Evolutionary conservation across 2,113 vertebrate species (phyloP).

Genomic region (Sarotherodon lohbergeri): DNA sequence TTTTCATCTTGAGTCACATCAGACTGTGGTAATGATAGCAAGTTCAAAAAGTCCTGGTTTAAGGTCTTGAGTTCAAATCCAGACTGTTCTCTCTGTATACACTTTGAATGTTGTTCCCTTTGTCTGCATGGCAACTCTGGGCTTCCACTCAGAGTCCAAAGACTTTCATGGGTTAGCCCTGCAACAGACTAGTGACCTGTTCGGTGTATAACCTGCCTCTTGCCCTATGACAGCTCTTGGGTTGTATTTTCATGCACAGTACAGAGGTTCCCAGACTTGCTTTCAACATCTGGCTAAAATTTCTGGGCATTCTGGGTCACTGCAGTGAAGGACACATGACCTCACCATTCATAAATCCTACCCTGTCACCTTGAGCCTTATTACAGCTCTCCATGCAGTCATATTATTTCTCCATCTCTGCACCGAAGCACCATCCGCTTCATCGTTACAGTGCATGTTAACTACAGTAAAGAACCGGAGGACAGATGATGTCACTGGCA

Average conservation of each 20-base stretch:
- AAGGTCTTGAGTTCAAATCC: neutral
- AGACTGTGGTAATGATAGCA: neutral
- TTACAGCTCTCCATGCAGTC: neutral
- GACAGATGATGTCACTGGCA: constrained; percentile 2
- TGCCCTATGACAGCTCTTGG: neutral
- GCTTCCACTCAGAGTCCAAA: neutral
- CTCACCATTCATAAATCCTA: neutral
- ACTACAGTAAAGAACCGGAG: neutral
- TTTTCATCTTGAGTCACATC: neutral
- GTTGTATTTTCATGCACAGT: neutral
- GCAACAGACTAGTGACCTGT: neutral
- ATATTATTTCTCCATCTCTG: neutral
- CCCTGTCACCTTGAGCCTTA: neutral
- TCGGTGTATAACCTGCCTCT: fast-evolving
- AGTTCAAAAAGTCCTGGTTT: neutral
- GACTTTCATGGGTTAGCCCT: fast-evolving
- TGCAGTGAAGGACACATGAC: neutral
- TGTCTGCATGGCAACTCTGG: neutral
- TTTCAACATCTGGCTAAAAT: neutral
- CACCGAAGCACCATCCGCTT: neutral
- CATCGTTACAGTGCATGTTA: neutral
- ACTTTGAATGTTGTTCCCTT: fast-evolving
- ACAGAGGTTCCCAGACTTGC: neutral
- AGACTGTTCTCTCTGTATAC: neutral
- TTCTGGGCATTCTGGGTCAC: neutral